Base-by-base conservation (phyloP, 2,888 invertebrate species). In the Aspidiotus rigidus region DNA sequence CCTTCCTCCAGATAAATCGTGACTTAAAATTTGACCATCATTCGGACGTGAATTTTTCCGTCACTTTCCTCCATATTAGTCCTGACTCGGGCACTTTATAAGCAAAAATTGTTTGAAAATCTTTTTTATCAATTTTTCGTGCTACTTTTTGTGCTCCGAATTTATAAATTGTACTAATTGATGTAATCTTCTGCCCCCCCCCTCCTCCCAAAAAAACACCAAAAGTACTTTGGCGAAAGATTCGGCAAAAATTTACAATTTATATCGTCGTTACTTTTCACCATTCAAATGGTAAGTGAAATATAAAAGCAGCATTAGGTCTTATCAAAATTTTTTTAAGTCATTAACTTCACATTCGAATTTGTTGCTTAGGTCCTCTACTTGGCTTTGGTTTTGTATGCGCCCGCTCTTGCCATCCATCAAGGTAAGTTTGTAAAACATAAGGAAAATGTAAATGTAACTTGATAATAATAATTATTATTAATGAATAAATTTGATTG, bases 301-400 rank as follows among this genome's bases (percentile, higher is more conserved):
- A n/a, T n/a, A n/a, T n/a, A n/a, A n/a, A n/a, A 28, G 28, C 28
- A 28, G 28, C 28, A 28, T 28, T 28, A 3, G 5, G 28, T 28
- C 28, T 28, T 28, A 28, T 28, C 2, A 28, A 28, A 28, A 28
- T 28, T 3, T 49, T 49, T 49, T 49, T 6, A 49, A n/a, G n/a
- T n/a, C n/a, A n/a, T n/a, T n/a, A n/a, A n/a, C n/a, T n/a, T n/a
- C n/a, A 49, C 49, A 13, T n/a, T 42, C 16, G n/a, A 62, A 62
- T 42, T 44, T 42, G 42, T 41, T 41, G 13, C 74, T 9, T 72
- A 76, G 77, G 72, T 76, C 7, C 64, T 76, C 16, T 76, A 75
- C 64, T 72, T 83, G 77, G 79, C 83, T 0, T 80, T 83, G 17
- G 83, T 83, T 1, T 75, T 84, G n/a, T 83, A 83, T 75, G 83